These are phyloP conservation scores for Gavialis gangeticus DNA, from an alignment of 2,113 vertebrate genomes.

Conservation along the genomic window DNA sequence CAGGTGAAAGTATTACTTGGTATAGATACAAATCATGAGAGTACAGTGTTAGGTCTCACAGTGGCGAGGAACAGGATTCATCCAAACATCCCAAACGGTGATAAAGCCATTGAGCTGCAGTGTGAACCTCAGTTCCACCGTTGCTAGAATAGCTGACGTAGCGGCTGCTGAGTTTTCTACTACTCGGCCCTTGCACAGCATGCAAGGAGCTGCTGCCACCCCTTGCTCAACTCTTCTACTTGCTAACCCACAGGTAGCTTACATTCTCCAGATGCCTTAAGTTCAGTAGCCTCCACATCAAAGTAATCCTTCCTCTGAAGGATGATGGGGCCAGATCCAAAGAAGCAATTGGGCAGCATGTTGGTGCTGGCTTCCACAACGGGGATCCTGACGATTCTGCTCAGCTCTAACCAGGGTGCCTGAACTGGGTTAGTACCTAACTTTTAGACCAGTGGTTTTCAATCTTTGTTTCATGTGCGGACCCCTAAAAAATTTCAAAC, in stretches of 20 bases:
- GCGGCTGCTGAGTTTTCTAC: not conserved
- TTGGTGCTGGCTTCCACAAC: too few species aligned
- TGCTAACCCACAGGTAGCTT: not conserved
- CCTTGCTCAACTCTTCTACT: not conserved
- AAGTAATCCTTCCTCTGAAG: not conserved
- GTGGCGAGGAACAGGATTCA: slow-evolving; percentile 7
- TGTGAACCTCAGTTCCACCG: not conserved
- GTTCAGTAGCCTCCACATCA: not conserved
- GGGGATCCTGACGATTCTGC: too few species aligned
- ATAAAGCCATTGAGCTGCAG: not conserved
- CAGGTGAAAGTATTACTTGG: not conserved
- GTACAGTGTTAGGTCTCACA: slow-evolving; percentile 37
- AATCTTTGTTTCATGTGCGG: too few species aligned
- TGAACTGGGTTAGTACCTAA: too few species aligned
- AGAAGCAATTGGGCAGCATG: too few species aligned
- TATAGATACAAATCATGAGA: slow-evolving; percentile 27
- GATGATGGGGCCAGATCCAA: not conserved
- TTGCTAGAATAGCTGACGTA: not conserved
- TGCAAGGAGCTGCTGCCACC: not conserved
- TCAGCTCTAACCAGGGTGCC: too few species aligned
- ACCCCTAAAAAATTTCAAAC: too few species aligned
- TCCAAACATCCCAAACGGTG: not conserved
- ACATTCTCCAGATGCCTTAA: not conserved
- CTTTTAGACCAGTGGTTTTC: too few species aligned
- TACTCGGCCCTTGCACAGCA: not conserved